These are phyloP conservation scores for Condylostylus longicornis DNA, from an alignment of 1,140 invertebrate species.

Conservation along the genomic window DNA sequence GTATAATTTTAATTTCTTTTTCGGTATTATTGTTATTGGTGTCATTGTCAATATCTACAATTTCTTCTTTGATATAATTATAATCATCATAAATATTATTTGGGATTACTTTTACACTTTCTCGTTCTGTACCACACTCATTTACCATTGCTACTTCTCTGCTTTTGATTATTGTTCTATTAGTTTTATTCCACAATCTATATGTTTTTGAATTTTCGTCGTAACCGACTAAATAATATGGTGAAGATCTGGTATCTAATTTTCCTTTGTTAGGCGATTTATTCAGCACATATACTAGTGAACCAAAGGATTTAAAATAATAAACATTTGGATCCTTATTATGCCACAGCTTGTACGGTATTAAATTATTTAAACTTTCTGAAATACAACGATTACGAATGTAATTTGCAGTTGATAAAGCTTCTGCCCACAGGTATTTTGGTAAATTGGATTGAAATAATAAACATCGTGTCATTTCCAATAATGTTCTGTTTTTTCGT, in stretches of 20 bases:
- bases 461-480: constrained; percentile 13
- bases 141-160: background rate
- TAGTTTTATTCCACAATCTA: background rate
- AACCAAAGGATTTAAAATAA: constrained; percentile 21
- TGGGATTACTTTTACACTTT: too few relatives aligned
- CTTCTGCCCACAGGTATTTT: constrained; percentile 33
- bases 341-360: background rate
- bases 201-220: background rate
- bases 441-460: constrained; percentile 15
- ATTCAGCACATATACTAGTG: constrained; percentile 16
- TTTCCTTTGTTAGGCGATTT: constrained; percentile 18
- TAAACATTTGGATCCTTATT: constrained; percentile 14
- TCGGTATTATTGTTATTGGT: too few relatives aligned
- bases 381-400: constrained; percentile 1
- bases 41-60: too few relatives aligned
- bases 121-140: too few relatives aligned
- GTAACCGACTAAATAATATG: background rate
- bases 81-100: too few relatives aligned
- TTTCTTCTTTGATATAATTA: too few relatives aligned
- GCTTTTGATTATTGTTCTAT: background rate
- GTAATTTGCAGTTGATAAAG: constrained; percentile 16
- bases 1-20: too few relatives aligned
- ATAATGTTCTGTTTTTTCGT: constrained; percentile 8
- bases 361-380: background rate
- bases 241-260: background rate